Base-by-base conservation (phyloP, 2,888 invertebrate species). In the Scaptomyza flava region DNA sequence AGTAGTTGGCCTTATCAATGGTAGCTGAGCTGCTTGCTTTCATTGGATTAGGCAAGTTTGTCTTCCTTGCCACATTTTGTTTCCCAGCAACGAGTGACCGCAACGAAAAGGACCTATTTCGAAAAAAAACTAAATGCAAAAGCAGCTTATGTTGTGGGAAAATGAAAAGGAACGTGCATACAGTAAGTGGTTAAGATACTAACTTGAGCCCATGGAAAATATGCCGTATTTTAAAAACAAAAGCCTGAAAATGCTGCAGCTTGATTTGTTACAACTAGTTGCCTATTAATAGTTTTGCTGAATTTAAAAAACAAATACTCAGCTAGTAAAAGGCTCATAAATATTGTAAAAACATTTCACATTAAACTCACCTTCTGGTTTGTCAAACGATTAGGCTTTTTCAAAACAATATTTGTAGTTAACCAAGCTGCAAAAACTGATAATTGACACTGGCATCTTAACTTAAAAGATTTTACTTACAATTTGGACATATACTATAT, bases 1-100 rank as follows among this genome's bases (percentile, higher is more conserved):
- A 56, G 47, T 27, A 63, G 76, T 65, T 61, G 38, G 67, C 62
- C 73, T 62, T 79, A 81, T 81, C 84, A 81, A 78, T 83, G 66
- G 67, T 73, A 76, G 63, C 71, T 83, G 84, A 73, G 81, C 84
- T 81, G 81, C 68, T 72, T 81, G 81, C 73, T 79, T 81, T 83
- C 79, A 76, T 79, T 73, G 84, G 84, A 81, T 84, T 81, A 76
- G 57, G 61, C 81, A 79, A 76, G 84, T 81, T 81, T 41, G 71
- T 71, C 57, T 43, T 54, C 54, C 63, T 61, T 68, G 33, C 42
- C 59, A 34, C 50, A 52, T 56, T 48, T 34, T 30, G 45, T 36
- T 52, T 42, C 30, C 43, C 57, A 20, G 50, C 20, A 61, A 62
- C 50, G 42, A 52, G 36, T 30, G 14, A 46, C 47, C 66, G 23